Evolutionary conservation across 37 sponge, comb jelly and placozoan genomes (phyloP).

Genomic region (Chondrosia reniformis): DNA sequence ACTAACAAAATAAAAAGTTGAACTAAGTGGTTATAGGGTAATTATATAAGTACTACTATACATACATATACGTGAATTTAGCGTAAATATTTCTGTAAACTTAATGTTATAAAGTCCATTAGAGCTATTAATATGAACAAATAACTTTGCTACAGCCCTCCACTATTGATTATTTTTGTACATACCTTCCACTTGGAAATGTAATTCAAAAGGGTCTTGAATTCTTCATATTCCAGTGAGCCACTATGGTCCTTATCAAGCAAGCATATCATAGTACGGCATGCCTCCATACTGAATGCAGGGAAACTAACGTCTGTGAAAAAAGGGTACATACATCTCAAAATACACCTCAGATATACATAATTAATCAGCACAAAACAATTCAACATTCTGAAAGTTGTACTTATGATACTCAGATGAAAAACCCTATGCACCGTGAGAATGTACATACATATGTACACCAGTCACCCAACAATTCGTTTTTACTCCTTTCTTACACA

Average conservation of each 20-base stretch:
- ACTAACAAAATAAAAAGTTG: background rate
- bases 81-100: background rate
- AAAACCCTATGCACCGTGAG: no score
- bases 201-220: conserved; percentile 48
- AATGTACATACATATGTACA: no score
- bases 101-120: no score
- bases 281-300: conserved; percentile 73
- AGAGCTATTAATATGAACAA: no score
- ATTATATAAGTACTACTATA: background rate
- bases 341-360: background rate
- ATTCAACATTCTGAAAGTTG: no score
- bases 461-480: no score
- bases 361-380: no score
- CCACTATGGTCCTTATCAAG: conserved; percentile 68
- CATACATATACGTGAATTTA: background rate
- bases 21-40: no score
- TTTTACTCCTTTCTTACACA: no score
- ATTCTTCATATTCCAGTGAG: conserved; percentile 54
- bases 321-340: background rate
- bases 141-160: no score
- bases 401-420: no score
- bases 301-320: conserved; percentile 34
- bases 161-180: background rate
- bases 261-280: conserved; percentile 80
- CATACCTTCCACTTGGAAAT: conserved; percentile 76